Conservation (phyloP, 2,113 vertebrate genomes). For the Ariopsis seemanni region DNA sequence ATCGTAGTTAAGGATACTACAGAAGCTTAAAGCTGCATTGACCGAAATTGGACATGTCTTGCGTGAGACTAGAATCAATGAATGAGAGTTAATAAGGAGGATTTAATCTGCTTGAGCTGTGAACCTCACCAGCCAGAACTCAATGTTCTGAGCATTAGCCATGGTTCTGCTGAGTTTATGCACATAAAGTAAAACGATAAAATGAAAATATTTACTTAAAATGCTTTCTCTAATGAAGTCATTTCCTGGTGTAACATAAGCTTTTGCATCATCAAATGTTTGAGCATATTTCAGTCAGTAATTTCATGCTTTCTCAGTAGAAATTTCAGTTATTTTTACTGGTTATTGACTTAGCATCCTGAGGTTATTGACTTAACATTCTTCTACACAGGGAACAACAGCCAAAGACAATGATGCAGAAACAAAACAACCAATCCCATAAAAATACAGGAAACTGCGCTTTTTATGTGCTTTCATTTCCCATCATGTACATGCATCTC, state of each 20-base stretch:
- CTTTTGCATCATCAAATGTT: background rate
- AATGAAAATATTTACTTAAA: background rate
- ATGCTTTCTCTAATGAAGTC: background rate
- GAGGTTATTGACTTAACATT: background rate
- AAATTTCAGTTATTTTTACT: no score
- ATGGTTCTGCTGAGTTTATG: background rate
- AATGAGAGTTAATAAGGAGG: conserved; percentile 21
- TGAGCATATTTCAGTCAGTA: no score
- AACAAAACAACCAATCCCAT: background rate
- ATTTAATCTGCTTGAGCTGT: conserved; percentile 23
- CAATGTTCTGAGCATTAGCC: background rate
- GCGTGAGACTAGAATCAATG: conserved; percentile 4
- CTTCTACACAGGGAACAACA: background rate
- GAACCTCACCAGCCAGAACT: background rate
- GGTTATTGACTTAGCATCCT: background rate
- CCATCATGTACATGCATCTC: background rate
- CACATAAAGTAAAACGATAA: background rate
- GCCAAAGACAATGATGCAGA: background rate
- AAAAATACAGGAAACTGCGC: background rate
- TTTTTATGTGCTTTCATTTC: background rate
- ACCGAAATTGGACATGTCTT: conserved; percentile 15
- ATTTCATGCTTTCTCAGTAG: no score
- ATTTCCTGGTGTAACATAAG: background rate
- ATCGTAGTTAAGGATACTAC: background rate
- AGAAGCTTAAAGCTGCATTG: background rate